Base-by-base conservation (phyloP, 23 tunicate species). In the Ascidia mentula region DNA sequence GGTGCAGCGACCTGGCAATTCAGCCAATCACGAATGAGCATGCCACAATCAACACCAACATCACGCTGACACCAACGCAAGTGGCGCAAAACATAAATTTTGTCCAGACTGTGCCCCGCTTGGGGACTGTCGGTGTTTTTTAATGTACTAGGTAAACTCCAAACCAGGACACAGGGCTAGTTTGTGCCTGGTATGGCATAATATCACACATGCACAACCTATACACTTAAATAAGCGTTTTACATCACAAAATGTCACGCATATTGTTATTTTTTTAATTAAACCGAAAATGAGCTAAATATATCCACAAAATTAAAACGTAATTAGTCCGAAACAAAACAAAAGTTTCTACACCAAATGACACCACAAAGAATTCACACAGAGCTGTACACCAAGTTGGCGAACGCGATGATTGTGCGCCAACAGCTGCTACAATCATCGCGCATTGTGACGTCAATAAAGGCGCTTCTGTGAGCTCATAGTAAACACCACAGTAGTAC, bases 1-100 rank as follows among this genome's bases (percentile, higher is more conserved):
- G 65, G 65, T 53, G 65, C 65, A 53, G 65, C 65, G 28, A 53
- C 65, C 65, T 53, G 65, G 24, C 65, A 53, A 53, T 53, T 53
- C 65, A 53, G 65, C 65, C 65, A 53, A 53, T 53, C 65, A 53
- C 65, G 65, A 53, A 53, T 53, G 65, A 53, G 65, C 65, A 53
- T 53, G 65, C 65, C 65, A 53, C 65, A 53, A n/a, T n/a, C 65
- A 53, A 53, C 65, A 53, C 65, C 65, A n/a, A n/a, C 65, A 3
- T 53, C 24, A 5, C 65, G 24, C 22, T 53, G 65, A 20, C 24
- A 20, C 13, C 24, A 53, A 53, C n/a, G n/a, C n/a, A n/a, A n/a
- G n/a, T n/a, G n/a, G n/a, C n/a, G n/a, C n/a, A n/a, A n/a, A 28
- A 26, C 24, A 53, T 28, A 53, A 28, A 20, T 26, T 20, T 53